Conservation (phyloP, 1,140 invertebrate species). For the Zophobas atratus region DNA sequence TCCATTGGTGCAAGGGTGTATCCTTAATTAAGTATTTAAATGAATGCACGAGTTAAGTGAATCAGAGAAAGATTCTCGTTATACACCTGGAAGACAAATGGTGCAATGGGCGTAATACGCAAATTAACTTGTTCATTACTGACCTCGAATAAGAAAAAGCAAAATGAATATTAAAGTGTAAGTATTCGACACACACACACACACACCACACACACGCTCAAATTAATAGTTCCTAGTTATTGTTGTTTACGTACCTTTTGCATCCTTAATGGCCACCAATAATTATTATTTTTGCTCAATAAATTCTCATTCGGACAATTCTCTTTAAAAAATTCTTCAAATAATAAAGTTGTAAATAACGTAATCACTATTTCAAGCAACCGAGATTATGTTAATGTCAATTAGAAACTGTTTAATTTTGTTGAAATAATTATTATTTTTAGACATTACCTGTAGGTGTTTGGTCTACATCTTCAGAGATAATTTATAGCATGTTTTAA, state of each 20-base stretch:
- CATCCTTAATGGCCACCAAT: not conserved
- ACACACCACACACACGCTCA: conserved; percentile 8
- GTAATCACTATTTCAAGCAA: conserved; percentile 19
- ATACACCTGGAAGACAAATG: conserved; percentile 46
- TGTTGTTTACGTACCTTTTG: conserved; percentile 30
- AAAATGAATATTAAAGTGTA: conserved; percentile 31
- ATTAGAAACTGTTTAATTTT: conserved; percentile 39
- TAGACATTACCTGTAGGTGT: conserved; percentile 31
- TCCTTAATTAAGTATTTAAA: conserved; percentile 44
- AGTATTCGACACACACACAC: not conserved
- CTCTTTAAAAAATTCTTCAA: not conserved
- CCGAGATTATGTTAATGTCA: conserved; percentile 16
- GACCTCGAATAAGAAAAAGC: conserved; percentile 44
- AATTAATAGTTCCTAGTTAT: conserved; percentile 32
- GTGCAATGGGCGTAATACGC: conserved; percentile 48
- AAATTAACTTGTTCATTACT: conserved; percentile 49
- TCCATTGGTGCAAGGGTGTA: conserved; percentile 43
- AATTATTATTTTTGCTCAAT: not conserved
- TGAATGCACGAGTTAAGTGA: conserved; percentile 40
- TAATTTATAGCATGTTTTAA: conserved; percentile 23
- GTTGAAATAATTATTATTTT: conserved; percentile 40
- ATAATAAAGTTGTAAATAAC: conserved; percentile 7
- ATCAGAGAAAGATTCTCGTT: conserved; percentile 47
- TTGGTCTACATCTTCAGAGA: conserved; percentile 24
- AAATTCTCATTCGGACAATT: not conserved